Evolutionary conservation across 53 echinoderm and acorn worm species (phyloP), one percentile per base, ranked within the genome.

Genomic region (Pentamera pediparva): DNA sequence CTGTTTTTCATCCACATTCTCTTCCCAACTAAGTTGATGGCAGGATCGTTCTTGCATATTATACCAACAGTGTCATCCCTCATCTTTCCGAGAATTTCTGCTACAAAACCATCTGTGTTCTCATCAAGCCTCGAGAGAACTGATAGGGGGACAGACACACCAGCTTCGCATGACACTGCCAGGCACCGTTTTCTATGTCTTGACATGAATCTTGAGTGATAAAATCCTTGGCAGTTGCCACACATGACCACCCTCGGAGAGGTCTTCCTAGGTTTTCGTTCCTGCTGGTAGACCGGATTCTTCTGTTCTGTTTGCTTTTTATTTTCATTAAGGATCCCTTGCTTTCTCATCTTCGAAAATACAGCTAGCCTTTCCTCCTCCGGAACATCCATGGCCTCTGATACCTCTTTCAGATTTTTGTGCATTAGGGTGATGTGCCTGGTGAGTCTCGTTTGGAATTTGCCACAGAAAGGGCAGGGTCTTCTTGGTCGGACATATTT

Each of bases 1-100:
- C 51, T 38, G 19, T 62, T 75, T 37, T 89, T 84, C 33, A 72
- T 43, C 89, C 89, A 89, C 8, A 89, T 50, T 62, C 73, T 65
- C 51, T 79, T 82, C 6, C 88, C 83, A 75, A 88, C 52, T 48
- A 40, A 64, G 18, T 75, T 34, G 26, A 76, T 75, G 32, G 79
- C 65, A 56, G 69, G 51, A 72, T 87, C 83, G 20, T 54, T 82
- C 59, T 59, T 64, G 39, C 73, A 77, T n/a, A 62, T 75, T 4
- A 54, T 69, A 33, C 75, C 77, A 43, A 83, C 25, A 13, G 75
- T 58, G 61, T 78, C 74, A 32, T 70, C 59, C 56, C 78, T 71
- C 29, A 82, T 65, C 54, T 76, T 53, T 35, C 62, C 70, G 4
- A 86, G 58, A 32, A 86, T 62, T 31, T 86, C 40, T 27, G 47